Conservation (phyloP, 2,113 vertebrate genomes). For the Thunnus maccoyii region DNA sequence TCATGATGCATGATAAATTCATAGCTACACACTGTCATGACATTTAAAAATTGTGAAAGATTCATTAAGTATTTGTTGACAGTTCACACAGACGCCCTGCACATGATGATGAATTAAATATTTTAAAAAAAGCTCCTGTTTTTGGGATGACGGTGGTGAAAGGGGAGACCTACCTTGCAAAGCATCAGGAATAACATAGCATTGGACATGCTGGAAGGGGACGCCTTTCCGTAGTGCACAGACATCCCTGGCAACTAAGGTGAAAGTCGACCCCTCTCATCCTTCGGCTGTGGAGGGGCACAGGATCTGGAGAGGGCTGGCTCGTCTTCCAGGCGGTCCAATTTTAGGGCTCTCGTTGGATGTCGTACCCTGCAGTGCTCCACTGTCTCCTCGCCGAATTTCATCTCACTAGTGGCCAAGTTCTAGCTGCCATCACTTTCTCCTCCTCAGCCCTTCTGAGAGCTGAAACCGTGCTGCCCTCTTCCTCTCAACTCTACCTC, state of each 20-base stretch:
- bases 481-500: conserved; percentile 50
- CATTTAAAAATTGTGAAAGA: conserved; percentile 34
- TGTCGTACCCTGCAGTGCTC: conserved; percentile 83
- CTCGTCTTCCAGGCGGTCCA: conserved; percentile 83
- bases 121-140: background rate
- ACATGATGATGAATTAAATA: conserved; percentile 9
- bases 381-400: conserved; percentile 85
- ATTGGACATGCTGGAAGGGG: conserved; percentile 89
- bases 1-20: conserved; percentile 29
- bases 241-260: conserved; percentile 81
- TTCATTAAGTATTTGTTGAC: conserved; percentile 17
- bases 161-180: conserved; percentile 90
- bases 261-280: conserved; percentile 81
- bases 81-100: conserved; percentile 7
- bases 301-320: conserved; percentile 82
- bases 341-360: conserved; percentile 74
- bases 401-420: conserved; percentile 87
- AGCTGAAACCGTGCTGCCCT: conserved; percentile 65
- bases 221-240: conserved; percentile 83
- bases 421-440: conserved; percentile 86
- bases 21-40: conserved; percentile 20
- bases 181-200: conserved; percentile 94
- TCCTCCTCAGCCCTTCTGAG: conserved; percentile 79
- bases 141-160: background rate
- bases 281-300: conserved; percentile 75